Conservation (phyloP, 2,113 vertebrate species). For the Atlantisia rogersi region DNA sequence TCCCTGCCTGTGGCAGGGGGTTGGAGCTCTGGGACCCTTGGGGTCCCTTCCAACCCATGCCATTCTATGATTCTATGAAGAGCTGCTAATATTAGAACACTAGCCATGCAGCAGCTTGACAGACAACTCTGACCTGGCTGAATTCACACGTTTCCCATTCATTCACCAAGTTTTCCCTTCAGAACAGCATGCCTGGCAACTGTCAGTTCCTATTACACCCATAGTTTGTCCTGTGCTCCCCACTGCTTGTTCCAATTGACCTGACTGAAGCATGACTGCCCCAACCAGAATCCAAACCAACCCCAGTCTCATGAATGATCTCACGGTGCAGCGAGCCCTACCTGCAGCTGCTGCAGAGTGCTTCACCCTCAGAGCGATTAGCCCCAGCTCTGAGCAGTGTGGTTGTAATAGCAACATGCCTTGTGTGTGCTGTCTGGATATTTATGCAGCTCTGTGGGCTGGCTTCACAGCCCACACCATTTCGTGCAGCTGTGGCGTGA, state of each 20-base stretch:
- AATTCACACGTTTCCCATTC: background rate
- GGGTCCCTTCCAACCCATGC: too few species aligned
- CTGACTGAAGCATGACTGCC: rapidly evolving
- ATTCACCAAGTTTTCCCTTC: background rate
- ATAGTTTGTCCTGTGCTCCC: background rate
- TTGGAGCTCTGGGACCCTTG: too few species aligned
- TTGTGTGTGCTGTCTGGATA: background rate
- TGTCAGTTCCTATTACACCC: background rate
- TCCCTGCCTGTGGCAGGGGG: too few species aligned
- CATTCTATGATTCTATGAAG: background rate
- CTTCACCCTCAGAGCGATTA: rapidly evolving
- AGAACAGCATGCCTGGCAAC: background rate
- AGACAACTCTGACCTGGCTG: background rate
- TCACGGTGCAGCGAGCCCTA: rapidly evolving
- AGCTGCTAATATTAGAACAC: background rate
- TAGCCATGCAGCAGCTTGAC: background rate
- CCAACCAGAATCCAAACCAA: rapidly evolving
- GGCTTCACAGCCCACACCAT: background rate
- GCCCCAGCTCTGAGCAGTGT: rapidly evolving
- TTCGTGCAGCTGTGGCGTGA: background rate
- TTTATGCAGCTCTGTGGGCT: background rate
- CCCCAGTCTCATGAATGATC: background rate
- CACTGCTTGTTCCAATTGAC: background rate
- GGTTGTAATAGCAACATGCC: background rate
- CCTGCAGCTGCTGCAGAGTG: background rate